Percentiles rank a stretch among this genome's conserved stretches.
phyloP scores from a whole-genome alignment of 2,797 vertebrate species.

The Sebastes wilsoni region DNA sequence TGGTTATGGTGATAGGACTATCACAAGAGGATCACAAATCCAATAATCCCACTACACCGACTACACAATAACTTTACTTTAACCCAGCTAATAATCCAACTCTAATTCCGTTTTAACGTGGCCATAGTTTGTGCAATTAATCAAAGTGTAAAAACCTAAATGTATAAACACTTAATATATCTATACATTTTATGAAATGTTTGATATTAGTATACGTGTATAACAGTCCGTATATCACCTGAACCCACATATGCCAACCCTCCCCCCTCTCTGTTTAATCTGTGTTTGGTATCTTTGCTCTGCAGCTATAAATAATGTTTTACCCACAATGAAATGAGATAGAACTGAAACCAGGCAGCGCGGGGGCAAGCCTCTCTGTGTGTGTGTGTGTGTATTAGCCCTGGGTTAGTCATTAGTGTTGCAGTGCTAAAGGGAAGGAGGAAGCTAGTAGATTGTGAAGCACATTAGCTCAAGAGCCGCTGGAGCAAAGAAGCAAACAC shows the following conservation, averaged over 20 bases:
- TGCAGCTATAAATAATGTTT: conserved; percentile 49
- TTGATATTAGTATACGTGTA: background rate
- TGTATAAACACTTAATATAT: background rate
- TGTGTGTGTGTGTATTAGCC: conserved; percentile 25
- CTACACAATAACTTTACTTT: background rate
- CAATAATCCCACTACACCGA: background rate
- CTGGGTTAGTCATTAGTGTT: conserved; percentile 63
- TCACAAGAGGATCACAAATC: background rate
- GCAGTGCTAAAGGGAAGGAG: conserved; percentile 45
- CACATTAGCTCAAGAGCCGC: conserved; percentile 59
- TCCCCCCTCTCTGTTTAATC: background rate
- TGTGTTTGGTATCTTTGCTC: conserved; percentile 24
- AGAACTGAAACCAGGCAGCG: background rate
- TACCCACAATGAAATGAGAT: conserved; percentile 36
- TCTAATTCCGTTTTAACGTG: background rate
- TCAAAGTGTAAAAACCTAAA: background rate
- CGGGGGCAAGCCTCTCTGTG: background rate
- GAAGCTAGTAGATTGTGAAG: conserved; percentile 54
- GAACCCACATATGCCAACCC: background rate
- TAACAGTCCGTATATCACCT: background rate
- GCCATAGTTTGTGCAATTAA: background rate
- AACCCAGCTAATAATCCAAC: background rate
- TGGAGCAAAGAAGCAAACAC: conserved; percentile 28
- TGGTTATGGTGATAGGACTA: background rate
- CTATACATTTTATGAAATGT: background rate